These are phyloP conservation scores for Nestor notabilis DNA, from an alignment of 2,113 vertebrate species.

Conservation along the genomic window DNA sequence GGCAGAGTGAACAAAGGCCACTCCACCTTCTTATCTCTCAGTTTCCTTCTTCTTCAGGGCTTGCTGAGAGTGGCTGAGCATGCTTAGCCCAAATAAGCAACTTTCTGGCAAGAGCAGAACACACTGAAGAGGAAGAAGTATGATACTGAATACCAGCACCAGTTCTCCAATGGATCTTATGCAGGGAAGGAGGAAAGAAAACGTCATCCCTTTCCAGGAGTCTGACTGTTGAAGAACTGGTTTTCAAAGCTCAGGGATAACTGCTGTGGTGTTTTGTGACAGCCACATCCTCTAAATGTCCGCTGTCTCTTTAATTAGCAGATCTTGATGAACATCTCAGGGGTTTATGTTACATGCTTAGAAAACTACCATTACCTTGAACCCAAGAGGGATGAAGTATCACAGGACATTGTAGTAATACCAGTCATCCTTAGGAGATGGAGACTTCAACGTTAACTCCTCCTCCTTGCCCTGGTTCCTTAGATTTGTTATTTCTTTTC, in stretches of 20 bases:
- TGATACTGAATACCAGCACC: not conserved
- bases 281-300: not conserved
- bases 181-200: not conserved
- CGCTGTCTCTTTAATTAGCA: not conserved
- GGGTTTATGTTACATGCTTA: not conserved
- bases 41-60: not conserved
- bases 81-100: not conserved
- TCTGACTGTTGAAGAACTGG: not conserved
- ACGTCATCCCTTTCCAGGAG: not conserved
- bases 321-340: not conserved
- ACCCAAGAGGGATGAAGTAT: not conserved
- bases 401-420: not conserved
- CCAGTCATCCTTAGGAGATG: not conserved
- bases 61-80: not conserved
- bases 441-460: not conserved
- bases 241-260: not conserved
- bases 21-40: not conserved
- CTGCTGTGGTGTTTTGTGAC: not conserved
- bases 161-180: not conserved
- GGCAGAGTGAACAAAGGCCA: not conserved
- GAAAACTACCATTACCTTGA: not conserved
- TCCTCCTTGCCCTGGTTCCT: not conserved
- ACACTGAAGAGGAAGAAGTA: not conserved
- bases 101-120: not conserved
- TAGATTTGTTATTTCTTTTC: not conserved